Evolutionary conservation across 2,797 vertebrate genomes (phyloP).

Genomic region (Huso huso): DNA sequence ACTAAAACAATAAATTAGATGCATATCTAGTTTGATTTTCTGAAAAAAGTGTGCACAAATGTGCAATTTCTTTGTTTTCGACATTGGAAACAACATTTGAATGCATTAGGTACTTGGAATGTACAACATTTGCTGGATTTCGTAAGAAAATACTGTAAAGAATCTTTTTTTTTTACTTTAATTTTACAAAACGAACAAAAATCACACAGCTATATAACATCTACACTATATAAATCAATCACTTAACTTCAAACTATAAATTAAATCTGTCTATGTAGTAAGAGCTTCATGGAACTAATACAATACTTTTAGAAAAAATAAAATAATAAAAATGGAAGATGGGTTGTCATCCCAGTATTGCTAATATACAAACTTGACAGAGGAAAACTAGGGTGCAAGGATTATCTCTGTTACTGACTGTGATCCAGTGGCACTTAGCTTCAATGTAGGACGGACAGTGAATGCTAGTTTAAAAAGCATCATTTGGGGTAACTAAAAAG

Average conservation of each 20-base stretch:
- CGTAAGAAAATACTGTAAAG: constrained; percentile 55
- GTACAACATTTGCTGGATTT: constrained; percentile 56
- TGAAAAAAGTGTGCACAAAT: constrained; percentile 45
- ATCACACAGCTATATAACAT: constrained; percentile 55
- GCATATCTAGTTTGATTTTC: constrained; percentile 59
- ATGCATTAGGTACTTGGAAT: constrained; percentile 56
- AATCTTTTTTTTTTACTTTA: constrained; percentile 37
- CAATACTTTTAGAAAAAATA: constrained; percentile 27
- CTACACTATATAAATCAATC: constrained; percentile 53
- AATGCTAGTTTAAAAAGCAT: background rate
- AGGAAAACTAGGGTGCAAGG: constrained; percentile 25
- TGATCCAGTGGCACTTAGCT: background rate
- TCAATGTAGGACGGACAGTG: background rate
- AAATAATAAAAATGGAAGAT: constrained; percentile 32
- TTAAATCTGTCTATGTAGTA: constrained; percentile 45
- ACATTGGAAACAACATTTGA: constrained; percentile 35
- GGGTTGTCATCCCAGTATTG: constrained; percentile 38
- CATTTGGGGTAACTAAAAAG: too few relatives aligned
- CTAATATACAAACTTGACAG: constrained; percentile 28
- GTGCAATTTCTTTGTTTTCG: constrained; percentile 44
- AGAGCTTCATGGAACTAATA: constrained; percentile 48
- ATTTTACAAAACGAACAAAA: constrained; percentile 42
- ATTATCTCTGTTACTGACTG: constrained; percentile 8
- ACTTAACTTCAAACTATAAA: constrained; percentile 54
- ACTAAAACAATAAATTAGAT: constrained; percentile 72